Percentiles rank a stretch among this genome's conserved stretches.
Evolutionary conservation across 2,113 vertebrate species (phyloP).

Genomic region (Aspidoscelis tigris): DNA sequence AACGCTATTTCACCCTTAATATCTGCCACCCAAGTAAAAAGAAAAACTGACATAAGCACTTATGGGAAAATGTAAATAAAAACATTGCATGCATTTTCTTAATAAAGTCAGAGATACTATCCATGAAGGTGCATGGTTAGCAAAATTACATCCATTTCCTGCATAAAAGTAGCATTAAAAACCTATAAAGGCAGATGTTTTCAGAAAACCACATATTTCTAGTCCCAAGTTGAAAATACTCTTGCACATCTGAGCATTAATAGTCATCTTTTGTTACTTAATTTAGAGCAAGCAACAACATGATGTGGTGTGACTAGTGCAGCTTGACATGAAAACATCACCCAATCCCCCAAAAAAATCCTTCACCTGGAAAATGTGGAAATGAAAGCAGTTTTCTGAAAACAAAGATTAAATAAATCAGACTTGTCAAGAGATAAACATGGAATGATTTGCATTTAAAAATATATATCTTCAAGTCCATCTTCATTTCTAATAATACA

Average conservation of each 20-base stretch:
- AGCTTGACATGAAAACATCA: conserved; percentile 50
- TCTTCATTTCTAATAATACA: neutral
- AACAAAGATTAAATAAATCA: conserved; percentile 57
- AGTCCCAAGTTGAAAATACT: conserved; percentile 64
- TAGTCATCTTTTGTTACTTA: conserved; percentile 57
- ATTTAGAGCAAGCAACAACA: conserved; percentile 54
- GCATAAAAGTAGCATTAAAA: conserved; percentile 58
- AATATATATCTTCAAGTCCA: neutral
- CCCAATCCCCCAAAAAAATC: conserved; percentile 25
- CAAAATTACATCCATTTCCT: conserved; percentile 44
- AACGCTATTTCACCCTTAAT: neutral
- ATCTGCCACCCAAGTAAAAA: conserved; percentile 6
- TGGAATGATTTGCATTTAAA: conserved; percentile 23
- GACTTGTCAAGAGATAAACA: conserved; percentile 19
- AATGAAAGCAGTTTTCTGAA: conserved; percentile 47
- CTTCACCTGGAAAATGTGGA: conserved; percentile 49
- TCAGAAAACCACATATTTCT: conserved; percentile 54
- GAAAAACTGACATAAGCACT: conserved; percentile 43
- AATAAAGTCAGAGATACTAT: conserved; percentile 48
- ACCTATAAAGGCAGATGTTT: conserved; percentile 61
- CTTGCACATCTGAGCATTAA: conserved; percentile 65
- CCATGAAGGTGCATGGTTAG: conserved; percentile 49
- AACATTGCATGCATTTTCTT: conserved; percentile 42
- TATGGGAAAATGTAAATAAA: conserved; percentile 17
- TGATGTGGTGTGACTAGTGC: conserved; percentile 66